A percentile compares a stretch with the other conserved stretches of the same genome.
phyloP scores from a whole-genome alignment of 2,797 vertebrate genomes.

The Pangasius mekongensis region DNA sequence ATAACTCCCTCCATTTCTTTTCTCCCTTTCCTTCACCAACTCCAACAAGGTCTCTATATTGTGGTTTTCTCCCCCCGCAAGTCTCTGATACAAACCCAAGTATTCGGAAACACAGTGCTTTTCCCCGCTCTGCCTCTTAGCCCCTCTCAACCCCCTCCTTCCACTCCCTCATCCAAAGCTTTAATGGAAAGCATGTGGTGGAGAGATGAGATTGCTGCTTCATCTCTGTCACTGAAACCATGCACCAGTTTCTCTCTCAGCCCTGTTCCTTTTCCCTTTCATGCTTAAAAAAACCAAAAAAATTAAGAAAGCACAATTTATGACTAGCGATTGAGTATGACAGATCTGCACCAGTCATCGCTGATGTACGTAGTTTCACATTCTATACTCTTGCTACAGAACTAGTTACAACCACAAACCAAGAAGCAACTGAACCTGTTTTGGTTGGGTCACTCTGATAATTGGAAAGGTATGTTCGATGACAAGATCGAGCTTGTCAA shows the following conservation, averaged over 20 bases:
- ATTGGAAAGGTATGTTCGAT: conserved; percentile 23
- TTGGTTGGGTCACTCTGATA: conserved; percentile 16
- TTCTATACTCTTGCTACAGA: not conserved
- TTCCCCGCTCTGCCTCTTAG: conserved; percentile 49
- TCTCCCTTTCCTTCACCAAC: conserved; percentile 48
- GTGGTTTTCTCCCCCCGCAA: conserved; percentile 57
- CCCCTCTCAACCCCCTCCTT: conserved; percentile 42
- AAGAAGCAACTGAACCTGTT: conserved; percentile 7
- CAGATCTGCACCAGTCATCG: not conserved
- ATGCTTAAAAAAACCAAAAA: not conserved
- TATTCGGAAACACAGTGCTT: conserved; percentile 55
- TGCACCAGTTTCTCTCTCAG: conserved; percentile 45
- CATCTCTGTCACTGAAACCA: conserved; percentile 56
- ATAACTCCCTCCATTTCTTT: conserved; percentile 48
- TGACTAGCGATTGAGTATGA: not conserved
- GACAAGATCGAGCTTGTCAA: conserved; percentile 10
- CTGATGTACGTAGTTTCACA: not conserved
- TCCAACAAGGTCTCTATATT: conserved; percentile 59
- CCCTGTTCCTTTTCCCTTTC: not conserved
- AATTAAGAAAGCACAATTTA: conserved; percentile 12
- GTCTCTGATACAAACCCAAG: conserved; percentile 58
- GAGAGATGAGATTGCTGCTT: conserved; percentile 59
- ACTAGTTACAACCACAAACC: conserved; percentile 10
- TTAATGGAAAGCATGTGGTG: conserved; percentile 68
- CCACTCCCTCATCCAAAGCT: conserved; percentile 49